These are phyloP conservation scores for Apodemia mormo DNA, from an alignment of 2,888 invertebrate species.

Conservation along the genomic window DNA sequence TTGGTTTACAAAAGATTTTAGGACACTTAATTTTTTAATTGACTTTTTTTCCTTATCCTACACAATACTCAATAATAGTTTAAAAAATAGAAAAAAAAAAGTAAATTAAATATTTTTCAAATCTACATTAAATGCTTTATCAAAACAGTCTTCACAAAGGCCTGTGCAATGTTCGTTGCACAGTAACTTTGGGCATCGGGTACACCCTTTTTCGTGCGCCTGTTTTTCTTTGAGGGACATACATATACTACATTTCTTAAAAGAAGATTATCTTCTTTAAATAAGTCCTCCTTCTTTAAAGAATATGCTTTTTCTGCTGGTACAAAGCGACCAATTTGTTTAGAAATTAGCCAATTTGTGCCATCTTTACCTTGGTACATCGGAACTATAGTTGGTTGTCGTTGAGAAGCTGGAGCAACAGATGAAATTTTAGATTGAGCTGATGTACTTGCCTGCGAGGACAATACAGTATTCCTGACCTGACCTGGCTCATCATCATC, in stretches of 20 bases:
- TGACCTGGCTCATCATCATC: no score
- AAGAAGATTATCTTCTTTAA: not conserved
- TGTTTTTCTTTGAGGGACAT: not conserved
- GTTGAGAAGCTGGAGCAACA: no score
- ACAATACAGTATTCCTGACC: no score
- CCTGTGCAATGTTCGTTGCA: not conserved
- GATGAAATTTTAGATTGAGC: no score
- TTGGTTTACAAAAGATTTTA: no score
- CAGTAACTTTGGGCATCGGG: constrained; percentile 18
- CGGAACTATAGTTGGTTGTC: no score
- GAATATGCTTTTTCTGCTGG: not conserved
- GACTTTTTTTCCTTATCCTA: not conserved
- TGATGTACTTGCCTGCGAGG: no score
- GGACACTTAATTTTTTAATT: not conserved
- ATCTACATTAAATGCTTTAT: not conserved
- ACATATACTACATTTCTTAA: not conserved
- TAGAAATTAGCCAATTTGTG: no score
- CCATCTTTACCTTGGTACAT: no score
- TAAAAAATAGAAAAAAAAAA: not conserved
- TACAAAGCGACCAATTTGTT: not conserved
- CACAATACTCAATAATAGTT: not conserved
- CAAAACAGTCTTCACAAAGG: not conserved
- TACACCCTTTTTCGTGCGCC: not conserved
- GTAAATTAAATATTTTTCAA: not conserved
- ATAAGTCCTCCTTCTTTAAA: no score